Evolutionary conservation across 2,113 vertebrate species (phyloP).

Genomic region (Anseranas semipalmata): DNA sequence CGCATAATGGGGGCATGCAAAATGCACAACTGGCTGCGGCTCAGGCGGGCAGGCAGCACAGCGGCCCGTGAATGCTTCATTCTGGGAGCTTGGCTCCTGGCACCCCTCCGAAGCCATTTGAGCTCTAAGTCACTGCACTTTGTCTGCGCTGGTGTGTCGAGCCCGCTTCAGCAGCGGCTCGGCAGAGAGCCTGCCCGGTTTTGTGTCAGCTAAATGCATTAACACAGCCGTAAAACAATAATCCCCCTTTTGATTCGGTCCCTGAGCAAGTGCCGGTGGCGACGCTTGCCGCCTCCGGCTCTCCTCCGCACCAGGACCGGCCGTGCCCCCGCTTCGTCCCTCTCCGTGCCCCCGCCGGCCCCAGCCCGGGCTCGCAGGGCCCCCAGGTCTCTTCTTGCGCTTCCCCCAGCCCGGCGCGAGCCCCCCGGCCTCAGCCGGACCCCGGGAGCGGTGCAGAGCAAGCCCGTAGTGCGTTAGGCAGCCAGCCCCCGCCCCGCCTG

Average conservation of each 20-base stretch:
- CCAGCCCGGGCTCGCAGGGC: background rate
- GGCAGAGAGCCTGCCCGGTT: conserved; percentile 33
- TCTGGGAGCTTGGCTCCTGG: conserved; percentile 56
- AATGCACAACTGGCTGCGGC: conserved; percentile 42
- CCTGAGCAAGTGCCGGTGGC: conserved; percentile 6
- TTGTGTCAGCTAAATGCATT: conserved; percentile 52
- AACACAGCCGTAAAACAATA: conserved; percentile 57
- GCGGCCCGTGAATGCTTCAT: conserved; percentile 33
- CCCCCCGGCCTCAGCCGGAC: background rate
- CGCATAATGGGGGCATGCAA: conserved; percentile 19
- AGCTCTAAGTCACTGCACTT: conserved; percentile 34
- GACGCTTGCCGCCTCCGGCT: background rate
- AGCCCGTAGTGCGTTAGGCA: conserved; percentile 8
- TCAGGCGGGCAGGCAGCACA: conserved; percentile 38
- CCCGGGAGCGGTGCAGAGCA: background rate
- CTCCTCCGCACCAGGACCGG: background rate
- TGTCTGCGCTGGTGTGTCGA: conserved; percentile 16
- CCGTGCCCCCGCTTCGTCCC: background rate
- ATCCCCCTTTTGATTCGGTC: conserved; percentile 51
- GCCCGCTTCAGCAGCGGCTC: background rate
- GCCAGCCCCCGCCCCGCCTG: conserved; percentile 9
- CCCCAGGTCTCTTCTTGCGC: background rate
- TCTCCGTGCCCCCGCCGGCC: background rate
- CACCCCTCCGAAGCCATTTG: conserved; percentile 45
- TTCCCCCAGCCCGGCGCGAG: accelerated